A percentile compares a stretch with the other conserved stretches of the same genome.
Evolutionary conservation across 2,113 vertebrate species (phyloP).

Genomic region (Alosa alosa): DNA sequence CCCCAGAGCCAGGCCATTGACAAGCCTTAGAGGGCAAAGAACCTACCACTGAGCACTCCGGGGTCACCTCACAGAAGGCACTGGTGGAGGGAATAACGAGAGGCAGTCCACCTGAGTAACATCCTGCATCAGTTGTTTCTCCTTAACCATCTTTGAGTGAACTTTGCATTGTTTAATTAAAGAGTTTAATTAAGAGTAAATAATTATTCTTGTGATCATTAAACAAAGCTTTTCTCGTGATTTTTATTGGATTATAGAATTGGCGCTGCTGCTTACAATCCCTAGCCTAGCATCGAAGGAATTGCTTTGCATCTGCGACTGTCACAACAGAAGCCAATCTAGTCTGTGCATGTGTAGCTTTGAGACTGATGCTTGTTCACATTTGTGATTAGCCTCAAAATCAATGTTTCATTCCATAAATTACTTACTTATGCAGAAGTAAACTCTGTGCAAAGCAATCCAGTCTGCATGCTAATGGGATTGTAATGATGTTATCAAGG

Average conservation of each 20-base stretch:
- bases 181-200: too few species aligned
- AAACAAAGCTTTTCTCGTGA: not conserved
- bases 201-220: not conserved
- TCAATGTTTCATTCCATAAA: slow-evolving; percentile 1
- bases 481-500: slow-evolving; percentile 10
- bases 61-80: not conserved
- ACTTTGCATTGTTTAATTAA: not conserved
- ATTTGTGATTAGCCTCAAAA: not conserved
- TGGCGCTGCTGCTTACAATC: not conserved
- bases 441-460: not conserved
- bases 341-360: not conserved
- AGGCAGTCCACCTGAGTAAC: not conserved
- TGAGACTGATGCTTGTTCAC: slow-evolving; percentile 1
- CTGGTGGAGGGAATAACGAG: not conserved
- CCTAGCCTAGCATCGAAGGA: not conserved
- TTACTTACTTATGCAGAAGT: slow-evolving; percentile 16
- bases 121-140: not conserved
- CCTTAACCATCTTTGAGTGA: not conserved
- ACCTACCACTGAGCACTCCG: not conserved
- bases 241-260: not conserved
- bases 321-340: not conserved
- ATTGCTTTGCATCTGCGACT: not conserved
- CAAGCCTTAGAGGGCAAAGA: not conserved
- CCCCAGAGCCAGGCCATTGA: slow-evolving; percentile 28
- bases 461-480: not conserved